A percentile compares a stretch with the other conserved stretches of the same genome.
Evolutionary conservation across 2,888 invertebrate genomes (phyloP).

Genomic region (Barypeithes pellucidus): DNA sequence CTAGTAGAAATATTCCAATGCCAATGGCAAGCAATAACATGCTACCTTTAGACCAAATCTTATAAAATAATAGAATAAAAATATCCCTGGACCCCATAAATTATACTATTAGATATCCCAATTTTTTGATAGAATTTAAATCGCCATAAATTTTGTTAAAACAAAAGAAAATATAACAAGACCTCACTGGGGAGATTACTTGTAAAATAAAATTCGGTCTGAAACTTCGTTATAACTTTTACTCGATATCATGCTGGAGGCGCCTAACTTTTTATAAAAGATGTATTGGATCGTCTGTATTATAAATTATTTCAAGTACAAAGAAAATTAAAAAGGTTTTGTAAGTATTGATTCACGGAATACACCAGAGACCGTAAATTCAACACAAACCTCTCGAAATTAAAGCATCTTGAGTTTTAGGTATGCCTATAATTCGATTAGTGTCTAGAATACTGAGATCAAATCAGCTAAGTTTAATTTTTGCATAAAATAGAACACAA

Average conservation of each 20-base stretch:
- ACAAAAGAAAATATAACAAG: slow-evolving; percentile 4
- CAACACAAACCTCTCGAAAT: too few species aligned
- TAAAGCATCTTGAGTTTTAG: too few species aligned
- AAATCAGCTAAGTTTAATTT: too few species aligned
- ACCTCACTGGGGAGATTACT: background rate
- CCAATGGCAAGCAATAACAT: too few species aligned
- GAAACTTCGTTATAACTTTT: slow-evolving; percentile 5
- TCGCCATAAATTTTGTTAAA: background rate
- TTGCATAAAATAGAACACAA: too few species aligned
- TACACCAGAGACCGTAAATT: too few species aligned
- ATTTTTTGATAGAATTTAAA: background rate
- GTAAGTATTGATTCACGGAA: too few species aligned
- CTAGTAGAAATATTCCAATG: too few species aligned
- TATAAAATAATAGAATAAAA: background rate
- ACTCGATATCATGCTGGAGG: background rate
- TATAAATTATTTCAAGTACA: background rate
- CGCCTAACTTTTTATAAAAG: background rate
- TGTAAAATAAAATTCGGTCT: background rate
- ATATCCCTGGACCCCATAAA: background rate
- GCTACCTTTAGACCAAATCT: background rate
- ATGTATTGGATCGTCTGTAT: background rate
- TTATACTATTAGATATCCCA: background rate
- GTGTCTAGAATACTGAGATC: too few species aligned
- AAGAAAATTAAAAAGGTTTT: too few species aligned
- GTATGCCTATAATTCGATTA: too few species aligned